These are phyloP conservation scores for Lagopus leucura DNA, from an alignment of 2,113 vertebrate genomes.

Conservation along the genomic window DNA sequence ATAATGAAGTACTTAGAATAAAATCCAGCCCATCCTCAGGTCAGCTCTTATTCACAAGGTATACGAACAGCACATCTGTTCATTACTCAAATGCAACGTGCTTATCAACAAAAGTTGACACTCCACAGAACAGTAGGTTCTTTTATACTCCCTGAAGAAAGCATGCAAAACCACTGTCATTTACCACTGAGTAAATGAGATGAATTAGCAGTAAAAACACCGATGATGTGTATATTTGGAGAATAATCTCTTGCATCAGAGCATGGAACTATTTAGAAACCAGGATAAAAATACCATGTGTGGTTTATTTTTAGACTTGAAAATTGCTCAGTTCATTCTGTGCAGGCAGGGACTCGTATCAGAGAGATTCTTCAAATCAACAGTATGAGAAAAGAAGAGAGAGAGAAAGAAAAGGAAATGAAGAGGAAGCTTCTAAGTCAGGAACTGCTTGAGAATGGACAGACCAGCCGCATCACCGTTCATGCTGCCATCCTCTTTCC, in stretches of 20 bases:
- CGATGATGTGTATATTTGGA: background rate
- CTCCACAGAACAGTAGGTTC: background rate
- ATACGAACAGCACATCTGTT: slow-evolving; percentile 38
- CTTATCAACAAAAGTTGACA: background rate
- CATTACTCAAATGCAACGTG: background rate
- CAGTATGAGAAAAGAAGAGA: background rate
- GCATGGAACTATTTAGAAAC: background rate
- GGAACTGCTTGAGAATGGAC: background rate
- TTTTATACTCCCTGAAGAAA: background rate
- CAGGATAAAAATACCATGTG: background rate
- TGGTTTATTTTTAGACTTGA: slow-evolving; percentile 20
- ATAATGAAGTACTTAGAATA: background rate
- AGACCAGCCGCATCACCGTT: background rate
- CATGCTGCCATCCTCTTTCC: background rate
- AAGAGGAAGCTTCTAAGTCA: background rate
- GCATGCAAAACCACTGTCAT: background rate
- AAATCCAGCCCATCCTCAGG: background rate
- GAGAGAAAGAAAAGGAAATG: background rate
- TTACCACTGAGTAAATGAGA: background rate
- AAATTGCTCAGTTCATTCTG: slow-evolving; percentile 9
- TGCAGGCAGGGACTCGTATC: background rate
- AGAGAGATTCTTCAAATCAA: slow-evolving; percentile 19
- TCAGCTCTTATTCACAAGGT: background rate
- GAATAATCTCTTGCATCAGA: background rate
- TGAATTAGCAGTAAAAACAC: background rate